Conservation (phyloP, 1,140 invertebrate genomes). For the Tigriopus japonicus region DNA sequence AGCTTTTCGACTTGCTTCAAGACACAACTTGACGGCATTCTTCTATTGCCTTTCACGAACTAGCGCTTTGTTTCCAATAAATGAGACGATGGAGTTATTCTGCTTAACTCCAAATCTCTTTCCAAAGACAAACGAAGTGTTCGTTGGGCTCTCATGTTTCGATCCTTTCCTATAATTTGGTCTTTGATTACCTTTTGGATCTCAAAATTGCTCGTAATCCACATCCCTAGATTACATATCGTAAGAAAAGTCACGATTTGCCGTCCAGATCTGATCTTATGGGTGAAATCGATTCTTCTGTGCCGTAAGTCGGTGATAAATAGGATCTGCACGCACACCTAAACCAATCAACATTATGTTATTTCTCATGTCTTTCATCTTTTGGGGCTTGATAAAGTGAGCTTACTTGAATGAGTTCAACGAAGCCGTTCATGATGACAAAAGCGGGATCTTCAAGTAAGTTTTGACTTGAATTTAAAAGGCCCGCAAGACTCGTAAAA, state of each 20-base stretch:
- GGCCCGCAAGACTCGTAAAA: constrained; percentile 1
- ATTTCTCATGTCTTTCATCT: neutral
- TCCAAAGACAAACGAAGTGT: no score
- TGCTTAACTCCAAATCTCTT: no score
- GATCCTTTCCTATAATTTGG: neutral
- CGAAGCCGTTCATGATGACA: neutral
- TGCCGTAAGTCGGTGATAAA: neutral
- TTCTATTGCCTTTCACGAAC: no score
- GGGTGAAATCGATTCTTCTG: neutral
- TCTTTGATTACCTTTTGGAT: neutral
- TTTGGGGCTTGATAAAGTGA: no score
- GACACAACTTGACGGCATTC: no score
- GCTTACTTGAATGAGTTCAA: neutral
- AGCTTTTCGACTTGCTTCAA: no score
- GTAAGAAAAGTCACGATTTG: neutral
- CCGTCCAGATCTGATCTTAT: neutral
- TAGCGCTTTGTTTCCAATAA: no score
- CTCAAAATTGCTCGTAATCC: neutral
- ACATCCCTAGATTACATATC: neutral
- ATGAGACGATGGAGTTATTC: no score
- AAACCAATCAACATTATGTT: neutral
- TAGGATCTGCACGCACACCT: neutral
- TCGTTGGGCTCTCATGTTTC: no score
- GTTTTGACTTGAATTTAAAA: neutral
- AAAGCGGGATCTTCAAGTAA: neutral